Evolutionary conservation across 1,140 invertebrate genomes (phyloP).

Genomic region (Nilaparvata lugens): DNA sequence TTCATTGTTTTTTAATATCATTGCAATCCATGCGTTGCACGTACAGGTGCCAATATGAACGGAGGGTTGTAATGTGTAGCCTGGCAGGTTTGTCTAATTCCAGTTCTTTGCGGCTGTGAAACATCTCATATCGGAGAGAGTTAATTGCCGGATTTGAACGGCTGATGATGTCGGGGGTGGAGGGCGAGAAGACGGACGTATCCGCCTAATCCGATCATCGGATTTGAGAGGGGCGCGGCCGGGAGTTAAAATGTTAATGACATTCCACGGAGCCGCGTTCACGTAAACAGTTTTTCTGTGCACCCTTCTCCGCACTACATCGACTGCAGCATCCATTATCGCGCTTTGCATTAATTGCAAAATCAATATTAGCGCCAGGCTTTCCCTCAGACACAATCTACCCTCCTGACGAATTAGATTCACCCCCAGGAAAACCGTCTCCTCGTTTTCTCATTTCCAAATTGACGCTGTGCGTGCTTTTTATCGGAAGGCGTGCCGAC

Average conservation of each 20-base stretch:
- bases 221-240: background rate
- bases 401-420: conserved; percentile 22
- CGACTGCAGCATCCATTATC: conserved; percentile 21
- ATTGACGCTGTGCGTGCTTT: conserved; percentile 3
- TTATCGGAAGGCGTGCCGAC: background rate
- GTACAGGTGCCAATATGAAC: too few species aligned
- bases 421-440: background rate
- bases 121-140: too few species aligned
- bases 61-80: too few species aligned
- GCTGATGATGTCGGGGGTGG: too few species aligned
- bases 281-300: conserved; percentile 1
- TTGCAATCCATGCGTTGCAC: too few species aligned
- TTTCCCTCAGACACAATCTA: conserved; percentile 1
- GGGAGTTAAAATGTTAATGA: conserved; percentile 5
- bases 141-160: too few species aligned
- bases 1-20: too few species aligned
- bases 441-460: background rate
- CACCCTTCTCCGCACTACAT: background rate
- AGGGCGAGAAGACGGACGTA: too few species aligned
- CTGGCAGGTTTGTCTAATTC: too few species aligned
- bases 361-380: conserved; percentile 24
- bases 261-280: background rate
- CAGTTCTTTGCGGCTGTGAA: too few species aligned
- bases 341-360: conserved; percentile 28
- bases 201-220: too few species aligned